Base-by-base conservation (phyloP, 2,113 vertebrate species). In the Zapornia atra region DNA sequence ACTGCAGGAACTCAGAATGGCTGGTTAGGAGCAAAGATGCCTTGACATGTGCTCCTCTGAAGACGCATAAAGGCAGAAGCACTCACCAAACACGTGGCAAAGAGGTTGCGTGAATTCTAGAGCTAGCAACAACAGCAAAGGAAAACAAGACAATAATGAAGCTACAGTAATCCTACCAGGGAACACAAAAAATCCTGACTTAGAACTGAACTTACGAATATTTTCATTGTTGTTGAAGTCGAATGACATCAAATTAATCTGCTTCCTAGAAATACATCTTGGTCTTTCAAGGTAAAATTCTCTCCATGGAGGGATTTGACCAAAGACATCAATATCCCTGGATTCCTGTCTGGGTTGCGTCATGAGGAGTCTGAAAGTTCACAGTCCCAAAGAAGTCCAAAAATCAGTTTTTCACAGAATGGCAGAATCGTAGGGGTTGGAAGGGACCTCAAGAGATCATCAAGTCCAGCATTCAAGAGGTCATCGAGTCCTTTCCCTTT, bases 141-240 rank as follows among this genome's bases (percentile, higher is more conserved):
- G 33, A 78, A 83, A 95, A 70, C 63, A 82, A 60, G 44, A 78
- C 7, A 53, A 53, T 13, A 42, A 68, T 18, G 17, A 83, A 91
- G 63, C 22, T 88, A 93, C 25, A 70, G 28, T 70, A 79, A 86
- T 91, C 34, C 14, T 91, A 82, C 24, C 15, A 68, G 21, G 11
- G 28, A 92, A 69, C 40, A 82, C 48, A 90, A 44, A 94, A 93
- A 84, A 44, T 48, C 26, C 28, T 92, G 38, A 86, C 44, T 82
- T 85, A 60, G 48, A 65, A 56, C 46, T 86, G 94, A 95, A 87
- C 4, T 79, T 87, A 54, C 9, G 91, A 82, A 40, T 68, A 78
- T 22, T 78, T 85, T 44, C 16, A 7, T 44, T 44, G 46, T 18
- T 64, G 22, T 82, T 80, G 73, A 71, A 82, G 28, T 78, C 28